These are phyloP conservation scores for Drosophila nigritarsus DNA, from an alignment of 2,888 invertebrate species.

Conservation along the genomic window DNA sequence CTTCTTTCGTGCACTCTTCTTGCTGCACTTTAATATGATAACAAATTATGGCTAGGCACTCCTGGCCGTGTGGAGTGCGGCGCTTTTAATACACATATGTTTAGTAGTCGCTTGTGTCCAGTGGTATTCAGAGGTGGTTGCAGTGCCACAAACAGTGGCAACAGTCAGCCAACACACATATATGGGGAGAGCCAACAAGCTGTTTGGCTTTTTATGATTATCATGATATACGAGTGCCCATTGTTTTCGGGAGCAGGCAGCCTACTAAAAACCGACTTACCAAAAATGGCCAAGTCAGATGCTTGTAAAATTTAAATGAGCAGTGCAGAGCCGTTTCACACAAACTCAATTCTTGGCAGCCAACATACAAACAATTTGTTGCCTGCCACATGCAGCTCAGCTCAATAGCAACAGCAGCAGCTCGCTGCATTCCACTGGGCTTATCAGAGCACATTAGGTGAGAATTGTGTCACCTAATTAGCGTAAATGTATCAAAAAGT, in stretches of 20 bases:
- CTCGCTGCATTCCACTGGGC: slow-evolving; percentile 46
- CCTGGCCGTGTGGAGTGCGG: slow-evolving; percentile 64
- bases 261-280: slow-evolving; percentile 57
- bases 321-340: slow-evolving; percentile 55
- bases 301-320: slow-evolving; percentile 74
- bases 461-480: slow-evolving; percentile 85
- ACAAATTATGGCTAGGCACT: slow-evolving; percentile 78
- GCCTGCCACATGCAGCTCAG: slow-evolving; percentile 31
- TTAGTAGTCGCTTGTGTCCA: slow-evolving; percentile 47
- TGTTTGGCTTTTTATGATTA: slow-evolving; percentile 76
- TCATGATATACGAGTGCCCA: slow-evolving; percentile 82
- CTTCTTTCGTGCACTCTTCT: slow-evolving; percentile 41
- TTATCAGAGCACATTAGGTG: slow-evolving; percentile 82
- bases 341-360: slow-evolving; percentile 36
- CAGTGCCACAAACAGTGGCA: slow-evolving; percentile 26
- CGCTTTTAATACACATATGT: slow-evolving; percentile 61
- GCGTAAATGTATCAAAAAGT: slow-evolving; percentile 80
- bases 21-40: slow-evolving; percentile 80
- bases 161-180: slow-evolving; percentile 55
- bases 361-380: slow-evolving; percentile 61
- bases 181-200: slow-evolving; percentile 63
- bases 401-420: slow-evolving; percentile 24
- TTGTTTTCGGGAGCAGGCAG: slow-evolving; percentile 75
- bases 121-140: slow-evolving; percentile 7
- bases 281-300: slow-evolving; percentile 70